Evolutionary conservation across 2,888 invertebrate genomes (phyloP).

Genomic region (Sycophila texana): DNA sequence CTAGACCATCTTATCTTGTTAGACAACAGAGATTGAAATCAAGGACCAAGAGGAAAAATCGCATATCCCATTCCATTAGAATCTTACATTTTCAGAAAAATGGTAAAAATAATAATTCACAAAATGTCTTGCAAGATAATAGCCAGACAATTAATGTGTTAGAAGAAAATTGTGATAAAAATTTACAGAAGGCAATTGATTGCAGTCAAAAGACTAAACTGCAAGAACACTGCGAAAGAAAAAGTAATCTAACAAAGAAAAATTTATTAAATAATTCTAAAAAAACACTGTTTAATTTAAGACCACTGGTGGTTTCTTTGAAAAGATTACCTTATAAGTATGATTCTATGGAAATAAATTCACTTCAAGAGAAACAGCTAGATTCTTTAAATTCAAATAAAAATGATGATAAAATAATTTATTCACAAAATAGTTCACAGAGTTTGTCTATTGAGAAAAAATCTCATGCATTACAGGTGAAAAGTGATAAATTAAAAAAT

Average conservation of each 20-base stretch:
- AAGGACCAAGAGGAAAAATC: not conserved
- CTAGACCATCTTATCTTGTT: not conserved
- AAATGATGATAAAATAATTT: not conserved
- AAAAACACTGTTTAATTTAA: constrained; percentile 7
- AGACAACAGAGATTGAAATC: not conserved
- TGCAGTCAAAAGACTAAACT: not conserved
- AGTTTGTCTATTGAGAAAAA: not conserved
- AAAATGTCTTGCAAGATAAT: not conserved
- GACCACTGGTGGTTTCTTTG: not conserved
- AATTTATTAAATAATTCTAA: too few relatives aligned
- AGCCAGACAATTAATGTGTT: not conserved
- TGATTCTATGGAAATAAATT: not conserved
- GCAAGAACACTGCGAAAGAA: not conserved
- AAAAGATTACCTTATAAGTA: constrained; percentile 20
- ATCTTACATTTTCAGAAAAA: not conserved
- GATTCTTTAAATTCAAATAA: not conserved
- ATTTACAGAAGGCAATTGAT: not conserved
- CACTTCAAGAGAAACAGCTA: not conserved
- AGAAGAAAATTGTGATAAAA: not conserved
- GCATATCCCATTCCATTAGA: not conserved
- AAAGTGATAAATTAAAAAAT: not conserved
- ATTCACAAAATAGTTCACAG: not conserved
- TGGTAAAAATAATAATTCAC: not conserved
- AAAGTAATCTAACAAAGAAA: not conserved
- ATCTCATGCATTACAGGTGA: not conserved